Base-by-base conservation (phyloP, 1,140 invertebrate genomes). In the Magallana ariakensis region DNA sequence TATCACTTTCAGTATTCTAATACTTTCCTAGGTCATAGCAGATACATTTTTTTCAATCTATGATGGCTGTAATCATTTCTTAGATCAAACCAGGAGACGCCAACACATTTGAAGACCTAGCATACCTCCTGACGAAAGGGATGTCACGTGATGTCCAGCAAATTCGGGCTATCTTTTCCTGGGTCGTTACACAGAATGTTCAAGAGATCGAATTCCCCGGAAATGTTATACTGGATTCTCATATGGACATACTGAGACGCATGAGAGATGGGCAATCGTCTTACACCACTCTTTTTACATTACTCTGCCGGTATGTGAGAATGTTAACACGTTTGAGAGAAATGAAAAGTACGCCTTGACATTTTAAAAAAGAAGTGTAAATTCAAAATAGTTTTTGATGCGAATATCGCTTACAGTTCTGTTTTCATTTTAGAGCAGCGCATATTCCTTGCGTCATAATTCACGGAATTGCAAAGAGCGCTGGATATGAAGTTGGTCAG, bases 391-490 rank as follows among this genome's bases (percentile, higher is more conserved):
- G 33, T 46, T 46, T 46, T 4, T 46, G 33, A 46, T 46, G 33
- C 33, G 33, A 46, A 46, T 46, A 5, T 46, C 33, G 33, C 33
- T 46, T 46, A 46, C 33, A 46, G 5, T 46, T 46, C 0, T 46
- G 33, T 46, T 46, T 0, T 46, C 0, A 70, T 33, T 19, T 75
- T 26, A 98, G 98, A 95, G 99, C 99, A 94, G 98, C 98, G 1
- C 98, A 98, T 89, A 95, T 99, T 11, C 98, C 99, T 94, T 99
- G 99, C 95, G 98, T 99, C 5, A 98, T 99, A 11, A 99, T 99
- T 92, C 99, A 99, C 95, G 99, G 99, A 13, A 98, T 99, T 94
- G 98, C 97, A 80, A 99, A 99, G 94, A 98, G 98, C 60, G 98
- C 98, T 3, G 98, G 98, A 66, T 99, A 99, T 94, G 98, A 98